Evolutionary conservation across 2,888 invertebrate species (phyloP).

Genomic region (Eucera pruinosa): DNA sequence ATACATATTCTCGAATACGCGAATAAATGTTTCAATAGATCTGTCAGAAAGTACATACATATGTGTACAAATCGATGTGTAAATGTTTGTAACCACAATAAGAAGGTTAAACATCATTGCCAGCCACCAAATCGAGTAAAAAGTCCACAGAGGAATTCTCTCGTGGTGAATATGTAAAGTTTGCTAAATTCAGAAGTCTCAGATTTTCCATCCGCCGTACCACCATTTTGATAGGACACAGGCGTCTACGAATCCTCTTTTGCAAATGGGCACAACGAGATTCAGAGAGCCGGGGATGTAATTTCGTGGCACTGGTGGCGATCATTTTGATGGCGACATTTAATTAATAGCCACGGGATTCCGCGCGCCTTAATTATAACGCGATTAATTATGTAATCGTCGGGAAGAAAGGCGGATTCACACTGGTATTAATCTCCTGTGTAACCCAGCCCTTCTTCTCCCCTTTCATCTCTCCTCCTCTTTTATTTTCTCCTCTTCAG

Average conservation of each 20-base stretch:
- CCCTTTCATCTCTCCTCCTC: neutral
- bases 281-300: slow-evolving; percentile 28
- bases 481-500: neutral
- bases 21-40: too few species aligned
- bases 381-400: slow-evolving; percentile 67
- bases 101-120: too few species aligned
- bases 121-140: too few species aligned
- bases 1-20: too few species aligned
- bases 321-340: slow-evolving; percentile 57
- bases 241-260: slow-evolving; percentile 28
- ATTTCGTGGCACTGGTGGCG: slow-evolving; percentile 40
- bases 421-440: slow-evolving; percentile 24
- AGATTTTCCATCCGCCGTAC: slow-evolving; percentile 35
- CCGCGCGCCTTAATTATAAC: slow-evolving; percentile 60
- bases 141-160: slow-evolving; percentile 67
- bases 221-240: slow-evolving; percentile 1
- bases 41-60: too few species aligned
- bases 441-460: neutral
- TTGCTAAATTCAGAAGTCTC: slow-evolving; percentile 63
- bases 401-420: slow-evolving; percentile 27
- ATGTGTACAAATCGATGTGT: too few species aligned
- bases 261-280: slow-evolving; percentile 14
- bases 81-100: too few species aligned
- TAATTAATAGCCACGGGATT: slow-evolving; percentile 62
- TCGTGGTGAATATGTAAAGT: slow-evolving; percentile 70